phyloP scores from a whole-genome alignment of 2,113 vertebrate species.

The Neogale vison region DNA sequence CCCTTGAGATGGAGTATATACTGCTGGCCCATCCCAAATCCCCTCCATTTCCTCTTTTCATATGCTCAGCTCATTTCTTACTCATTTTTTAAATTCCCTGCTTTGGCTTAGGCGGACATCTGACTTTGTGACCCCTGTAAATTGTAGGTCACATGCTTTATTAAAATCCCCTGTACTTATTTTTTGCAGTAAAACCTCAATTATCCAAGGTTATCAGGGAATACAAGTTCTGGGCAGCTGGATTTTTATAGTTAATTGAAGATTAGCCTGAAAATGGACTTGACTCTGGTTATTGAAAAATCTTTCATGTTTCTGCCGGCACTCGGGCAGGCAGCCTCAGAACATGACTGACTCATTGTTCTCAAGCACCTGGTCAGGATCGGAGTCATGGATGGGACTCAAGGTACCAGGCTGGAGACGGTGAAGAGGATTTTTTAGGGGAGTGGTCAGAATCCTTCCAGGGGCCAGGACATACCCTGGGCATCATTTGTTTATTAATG shows the following conservation, averaged over 20 bases:
- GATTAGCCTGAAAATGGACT: constrained; percentile 3
- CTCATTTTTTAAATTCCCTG: neutral
- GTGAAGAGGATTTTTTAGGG: neutral
- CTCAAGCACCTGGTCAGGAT: neutral
- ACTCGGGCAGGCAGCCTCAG: neutral
- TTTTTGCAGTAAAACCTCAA: constrained; percentile 49
- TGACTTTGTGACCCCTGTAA: constrained; percentile 32
- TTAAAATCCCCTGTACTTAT: constrained; percentile 49
- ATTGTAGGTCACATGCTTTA: constrained; percentile 15
- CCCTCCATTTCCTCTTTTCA: neutral
- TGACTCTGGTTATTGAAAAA: constrained; percentile 28
- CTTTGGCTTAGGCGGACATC: neutral
- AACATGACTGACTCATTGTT: constrained; percentile 34
- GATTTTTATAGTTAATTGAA: constrained; percentile 55
- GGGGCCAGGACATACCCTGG: neutral
- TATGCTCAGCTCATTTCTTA: neutral
- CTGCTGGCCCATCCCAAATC: accelerated
- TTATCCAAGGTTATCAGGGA: constrained; percentile 8
- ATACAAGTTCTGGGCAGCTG: neutral
- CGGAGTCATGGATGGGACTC: neutral
- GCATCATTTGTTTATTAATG: neutral
- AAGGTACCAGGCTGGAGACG: neutral
- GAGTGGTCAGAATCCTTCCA: neutral
- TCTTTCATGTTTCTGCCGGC: neutral
- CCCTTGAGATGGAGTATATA: neutral